Conservation (phyloP, 2,888 invertebrate genomes). For the Sclerodermus sp. region DNA sequence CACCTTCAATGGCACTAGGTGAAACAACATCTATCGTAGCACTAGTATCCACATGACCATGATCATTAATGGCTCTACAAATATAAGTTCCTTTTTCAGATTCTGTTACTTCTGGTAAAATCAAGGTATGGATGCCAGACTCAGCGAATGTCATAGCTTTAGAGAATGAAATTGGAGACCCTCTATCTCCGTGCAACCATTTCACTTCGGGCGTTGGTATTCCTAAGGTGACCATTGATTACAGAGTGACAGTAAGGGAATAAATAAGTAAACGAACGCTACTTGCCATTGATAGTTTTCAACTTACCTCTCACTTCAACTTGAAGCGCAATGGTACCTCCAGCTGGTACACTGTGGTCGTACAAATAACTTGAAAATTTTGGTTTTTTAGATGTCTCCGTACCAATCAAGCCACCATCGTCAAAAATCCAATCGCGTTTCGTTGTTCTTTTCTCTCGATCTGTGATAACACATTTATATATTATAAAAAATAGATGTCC, state of each 20-base stretch:
- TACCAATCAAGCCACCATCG: conserved; percentile 27
- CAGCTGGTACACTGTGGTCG: conserved; percentile 73
- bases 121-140: conserved; percentile 72
- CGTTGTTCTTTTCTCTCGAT: conserved; percentile 13
- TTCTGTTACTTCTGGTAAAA: conserved; percentile 72
- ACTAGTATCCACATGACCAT: conserved; percentile 73
- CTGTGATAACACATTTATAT: too few relatives aligned
- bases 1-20: conserved; percentile 64
- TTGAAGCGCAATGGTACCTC: conserved; percentile 80
- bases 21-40: conserved; percentile 73
- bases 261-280: too few relatives aligned
- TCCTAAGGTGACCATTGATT: too few relatives aligned
- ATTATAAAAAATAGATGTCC: too few relatives aligned
- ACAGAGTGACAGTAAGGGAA: too few relatives aligned
- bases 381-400: conserved; percentile 57
- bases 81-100: conserved; percentile 70
- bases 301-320: conserved; percentile 72
- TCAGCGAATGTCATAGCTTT: conserved; percentile 71
- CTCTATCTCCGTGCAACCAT: conserved; percentile 69
- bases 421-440: conserved; percentile 25
- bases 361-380: conserved; percentile 70
- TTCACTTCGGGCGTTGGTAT: conserved; percentile 68
- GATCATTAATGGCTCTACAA: conserved; percentile 73
- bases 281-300: background rate
- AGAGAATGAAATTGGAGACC: conserved; percentile 62